phyloP scores from a whole-genome alignment of 2,797 vertebrate species.

The Lutjanus campechanus region DNA sequence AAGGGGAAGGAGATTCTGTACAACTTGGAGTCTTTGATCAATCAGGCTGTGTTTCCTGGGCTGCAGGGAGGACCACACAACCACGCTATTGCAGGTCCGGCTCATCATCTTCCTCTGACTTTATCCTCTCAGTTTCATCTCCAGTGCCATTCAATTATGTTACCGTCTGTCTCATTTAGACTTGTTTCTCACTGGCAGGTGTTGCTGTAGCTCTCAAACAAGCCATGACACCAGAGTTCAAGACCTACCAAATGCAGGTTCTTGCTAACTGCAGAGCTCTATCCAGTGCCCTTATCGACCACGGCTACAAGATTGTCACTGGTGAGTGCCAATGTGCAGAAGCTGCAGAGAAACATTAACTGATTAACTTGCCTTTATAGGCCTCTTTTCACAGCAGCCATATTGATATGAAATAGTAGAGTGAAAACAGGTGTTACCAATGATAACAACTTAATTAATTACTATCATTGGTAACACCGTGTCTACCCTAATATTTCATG shows the following conservation, averaged over 20 bases:
- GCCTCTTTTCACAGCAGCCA: too few relatives aligned
- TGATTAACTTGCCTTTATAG: not conserved
- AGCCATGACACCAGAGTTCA: conserved; percentile 93
- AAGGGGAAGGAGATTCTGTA: conserved; percentile 94
- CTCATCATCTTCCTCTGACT: not conserved
- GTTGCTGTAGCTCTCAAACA: conserved; percentile 95
- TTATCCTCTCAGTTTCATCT: not conserved
- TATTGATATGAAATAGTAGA: too few relatives aligned
- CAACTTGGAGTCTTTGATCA: conserved; percentile 94
- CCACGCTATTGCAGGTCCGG: conserved; percentile 95
- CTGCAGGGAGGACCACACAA: conserved; percentile 98
- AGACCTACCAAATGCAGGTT: conserved; percentile 92
- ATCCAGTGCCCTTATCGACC: conserved; percentile 79
- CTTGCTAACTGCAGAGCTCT: conserved; percentile 91
- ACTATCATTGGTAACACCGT: too few relatives aligned
- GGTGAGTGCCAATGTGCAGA: conserved; percentile 77
- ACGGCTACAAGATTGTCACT: conserved; percentile 94
- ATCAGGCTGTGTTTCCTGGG: conserved; percentile 97
- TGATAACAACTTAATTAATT: too few relatives aligned
- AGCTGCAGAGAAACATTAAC: not conserved
- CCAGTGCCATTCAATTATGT: not conserved
- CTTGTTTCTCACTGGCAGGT: conserved; percentile 79
- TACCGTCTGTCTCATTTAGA: not conserved
- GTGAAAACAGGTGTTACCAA: too few relatives aligned
- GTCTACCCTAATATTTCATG: too few relatives aligned